Percentiles rank a stretch among this genome's conserved stretches.
phyloP scores from a whole-genome alignment of 1,140 invertebrate species.

The Luehdorfia chinensis region DNA sequence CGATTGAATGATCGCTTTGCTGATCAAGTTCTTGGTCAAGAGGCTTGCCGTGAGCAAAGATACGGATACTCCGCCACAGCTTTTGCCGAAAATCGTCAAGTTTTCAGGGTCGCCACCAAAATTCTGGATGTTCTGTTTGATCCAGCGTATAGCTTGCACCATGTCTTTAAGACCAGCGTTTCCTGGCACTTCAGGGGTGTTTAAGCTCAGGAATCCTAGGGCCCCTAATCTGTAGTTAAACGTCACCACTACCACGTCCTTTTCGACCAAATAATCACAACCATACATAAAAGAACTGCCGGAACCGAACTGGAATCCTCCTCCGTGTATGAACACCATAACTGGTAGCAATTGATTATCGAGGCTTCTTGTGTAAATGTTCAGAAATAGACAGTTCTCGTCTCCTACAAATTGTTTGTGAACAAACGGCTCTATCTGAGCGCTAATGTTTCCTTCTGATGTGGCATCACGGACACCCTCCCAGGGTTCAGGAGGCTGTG shows the following conservation, averaged over 20 bases:
- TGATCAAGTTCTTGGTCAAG: conserved; percentile 77
- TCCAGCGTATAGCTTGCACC: conserved; percentile 79
- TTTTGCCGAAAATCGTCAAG: conserved; percentile 78
- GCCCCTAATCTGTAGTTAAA: conserved; percentile 84
- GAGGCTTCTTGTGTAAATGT: conserved; percentile 80
- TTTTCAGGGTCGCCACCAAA: conserved; percentile 79
- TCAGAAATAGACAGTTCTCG: conserved; percentile 87
- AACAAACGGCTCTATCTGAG: conserved; percentile 54
- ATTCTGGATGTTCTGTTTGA: conserved; percentile 76
- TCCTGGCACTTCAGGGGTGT: conserved; percentile 75
- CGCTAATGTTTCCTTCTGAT: conserved; percentile 67
- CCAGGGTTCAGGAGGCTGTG: conserved; percentile 76
- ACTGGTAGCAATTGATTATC: conserved; percentile 77
- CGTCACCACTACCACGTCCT: conserved; percentile 82
- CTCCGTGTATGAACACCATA: conserved; percentile 86
- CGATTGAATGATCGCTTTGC: conserved; percentile 81
- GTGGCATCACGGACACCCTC: conserved; percentile 72
- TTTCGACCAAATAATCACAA: conserved; percentile 78
- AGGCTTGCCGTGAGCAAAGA: conserved; percentile 76
- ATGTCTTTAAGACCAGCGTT: conserved; percentile 83
- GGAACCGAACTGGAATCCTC: conserved; percentile 79
- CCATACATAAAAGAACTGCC: conserved; percentile 72
- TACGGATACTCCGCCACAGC: conserved; percentile 72
- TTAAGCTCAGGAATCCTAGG: conserved; percentile 79
- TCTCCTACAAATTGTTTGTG: conserved; percentile 57